Evolutionary conservation across 2,113 vertebrate species (phyloP).

Genomic region (Rhynchopsitta pachyrhyncha): DNA sequence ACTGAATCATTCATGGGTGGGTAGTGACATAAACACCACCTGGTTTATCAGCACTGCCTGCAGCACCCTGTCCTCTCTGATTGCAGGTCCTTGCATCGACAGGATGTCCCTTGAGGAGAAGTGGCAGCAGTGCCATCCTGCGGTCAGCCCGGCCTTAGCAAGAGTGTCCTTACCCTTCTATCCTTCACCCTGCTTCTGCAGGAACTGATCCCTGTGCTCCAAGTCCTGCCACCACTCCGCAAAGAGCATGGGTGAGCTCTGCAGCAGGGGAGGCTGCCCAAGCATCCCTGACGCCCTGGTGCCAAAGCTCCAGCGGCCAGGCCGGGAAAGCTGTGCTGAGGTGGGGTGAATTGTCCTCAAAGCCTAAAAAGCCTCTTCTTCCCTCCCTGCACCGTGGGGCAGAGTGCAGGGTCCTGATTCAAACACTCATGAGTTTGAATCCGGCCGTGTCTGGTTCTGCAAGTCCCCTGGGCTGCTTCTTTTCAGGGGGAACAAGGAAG

Average conservation of each 20-base stretch:
- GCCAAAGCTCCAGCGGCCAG: neutral
- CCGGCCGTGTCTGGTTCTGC: neutral
- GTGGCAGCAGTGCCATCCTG: neutral
- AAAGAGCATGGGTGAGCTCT: accelerated
- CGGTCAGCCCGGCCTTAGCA: neutral
- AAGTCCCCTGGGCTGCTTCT: neutral
- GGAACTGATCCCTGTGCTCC: neutral
- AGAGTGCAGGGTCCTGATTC: neutral
- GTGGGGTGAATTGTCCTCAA: neutral
- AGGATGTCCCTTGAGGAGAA: accelerated
- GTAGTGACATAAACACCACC: accelerated
- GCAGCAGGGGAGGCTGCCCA: neutral
- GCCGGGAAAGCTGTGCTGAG: neutral
- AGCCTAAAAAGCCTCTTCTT: neutral
- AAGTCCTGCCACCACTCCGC: accelerated
- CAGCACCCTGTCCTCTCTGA: neutral
- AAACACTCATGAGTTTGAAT: neutral
- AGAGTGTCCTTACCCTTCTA: neutral
- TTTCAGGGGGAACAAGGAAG: neutral
- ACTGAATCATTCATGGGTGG: accelerated
- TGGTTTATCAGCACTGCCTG: neutral
- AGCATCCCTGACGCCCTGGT: neutral
- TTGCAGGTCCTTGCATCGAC: neutral
- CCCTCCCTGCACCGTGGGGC: neutral
- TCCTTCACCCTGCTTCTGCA: neutral